Conservation (phyloP, 2,797 vertebrate genomes). For the Melopsittacus undulatus region DNA sequence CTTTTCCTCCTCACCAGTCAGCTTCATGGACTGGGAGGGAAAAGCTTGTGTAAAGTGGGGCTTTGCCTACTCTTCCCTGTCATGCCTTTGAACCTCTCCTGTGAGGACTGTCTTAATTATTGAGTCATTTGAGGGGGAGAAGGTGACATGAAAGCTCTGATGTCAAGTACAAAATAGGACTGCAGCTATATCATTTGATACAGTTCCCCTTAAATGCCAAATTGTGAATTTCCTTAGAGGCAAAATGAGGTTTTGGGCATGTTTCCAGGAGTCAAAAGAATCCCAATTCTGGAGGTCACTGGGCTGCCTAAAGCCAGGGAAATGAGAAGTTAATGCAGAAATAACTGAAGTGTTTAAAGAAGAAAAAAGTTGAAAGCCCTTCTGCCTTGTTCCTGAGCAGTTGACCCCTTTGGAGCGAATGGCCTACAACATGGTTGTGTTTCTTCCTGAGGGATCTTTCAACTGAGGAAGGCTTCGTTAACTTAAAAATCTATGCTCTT, state of each 20-base stretch:
- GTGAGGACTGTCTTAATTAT: background rate
- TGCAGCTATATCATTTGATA: slow-evolving; percentile 49
- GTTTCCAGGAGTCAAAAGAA: slow-evolving; percentile 58
- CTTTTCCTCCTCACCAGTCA: background rate
- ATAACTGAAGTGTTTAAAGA: background rate
- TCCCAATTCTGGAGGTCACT: slow-evolving; percentile 48
- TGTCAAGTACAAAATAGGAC: slow-evolving; percentile 39
- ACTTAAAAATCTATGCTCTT: background rate
- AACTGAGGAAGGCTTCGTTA: background rate
- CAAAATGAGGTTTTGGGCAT: slow-evolving; percentile 61
- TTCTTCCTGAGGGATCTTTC: background rate
- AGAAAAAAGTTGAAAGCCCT: background rate
- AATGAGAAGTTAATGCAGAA: slow-evolving; percentile 59
- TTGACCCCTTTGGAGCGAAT: slow-evolving; percentile 33
- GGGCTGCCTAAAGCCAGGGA: slow-evolving; percentile 44
- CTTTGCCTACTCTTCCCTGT: background rate
- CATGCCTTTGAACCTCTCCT: slow-evolving; percentile 13
- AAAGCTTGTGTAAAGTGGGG: background rate
- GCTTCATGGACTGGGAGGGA: background rate
- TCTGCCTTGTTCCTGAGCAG: background rate
- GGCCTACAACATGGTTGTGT: background rate
- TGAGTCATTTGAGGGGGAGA: background rate
- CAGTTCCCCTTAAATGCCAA: slow-evolving; percentile 58
- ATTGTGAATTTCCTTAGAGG: slow-evolving; percentile 64
- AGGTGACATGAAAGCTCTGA: slow-evolving; percentile 52